These are phyloP conservation scores for Centroberyx gerrardi DNA, from an alignment of 2,797 vertebrate genomes.

Conservation along the genomic window DNA sequence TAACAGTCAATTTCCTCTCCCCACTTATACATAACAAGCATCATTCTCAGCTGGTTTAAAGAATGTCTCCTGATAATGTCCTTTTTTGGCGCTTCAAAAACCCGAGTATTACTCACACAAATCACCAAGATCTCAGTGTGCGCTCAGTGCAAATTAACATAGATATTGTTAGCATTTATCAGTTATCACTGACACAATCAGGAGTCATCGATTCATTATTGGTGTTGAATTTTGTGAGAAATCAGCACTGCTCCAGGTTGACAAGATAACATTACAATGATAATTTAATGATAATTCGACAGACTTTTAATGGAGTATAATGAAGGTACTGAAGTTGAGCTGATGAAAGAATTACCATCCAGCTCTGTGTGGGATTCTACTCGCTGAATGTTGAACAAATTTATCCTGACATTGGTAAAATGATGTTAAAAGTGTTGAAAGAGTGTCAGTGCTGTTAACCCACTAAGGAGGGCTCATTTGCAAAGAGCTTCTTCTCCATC, in stretches of 20 bases:
- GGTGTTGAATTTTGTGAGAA: conserved; percentile 46
- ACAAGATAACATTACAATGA: conserved; percentile 37
- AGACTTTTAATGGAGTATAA: conserved; percentile 23
- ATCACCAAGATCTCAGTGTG: not conserved
- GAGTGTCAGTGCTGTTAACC: conserved; percentile 22
- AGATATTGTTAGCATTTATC: conserved; percentile 27
- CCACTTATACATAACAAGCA: conserved; percentile 3
- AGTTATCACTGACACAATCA: conserved; percentile 22
- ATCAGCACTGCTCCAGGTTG: conserved; percentile 19
- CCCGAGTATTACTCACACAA: not conserved
- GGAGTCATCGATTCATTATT: conserved; percentile 20
- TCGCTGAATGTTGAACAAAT: conserved; percentile 35
- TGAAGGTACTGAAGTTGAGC: conserved; percentile 27
- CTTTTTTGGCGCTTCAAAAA: not conserved
- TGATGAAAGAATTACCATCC: conserved; percentile 17
- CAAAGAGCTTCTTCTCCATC: conserved; percentile 3
- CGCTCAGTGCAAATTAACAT: not conserved
- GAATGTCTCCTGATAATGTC: conserved; percentile 7
- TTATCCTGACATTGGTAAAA: conserved; percentile 2
- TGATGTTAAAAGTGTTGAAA: conserved; percentile 18
- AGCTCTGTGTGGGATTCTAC: conserved; percentile 2
- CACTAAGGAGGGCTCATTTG: conserved; percentile 8
- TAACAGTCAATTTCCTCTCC: not conserved
- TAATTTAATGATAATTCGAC: conserved; percentile 46
- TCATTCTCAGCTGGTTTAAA: conserved; percentile 2